Evolutionary conservation across 2,797 vertebrate genomes (phyloP), one percentile per base, ranked within the genome.

Genomic region (Manis crassicaudata): DNA sequence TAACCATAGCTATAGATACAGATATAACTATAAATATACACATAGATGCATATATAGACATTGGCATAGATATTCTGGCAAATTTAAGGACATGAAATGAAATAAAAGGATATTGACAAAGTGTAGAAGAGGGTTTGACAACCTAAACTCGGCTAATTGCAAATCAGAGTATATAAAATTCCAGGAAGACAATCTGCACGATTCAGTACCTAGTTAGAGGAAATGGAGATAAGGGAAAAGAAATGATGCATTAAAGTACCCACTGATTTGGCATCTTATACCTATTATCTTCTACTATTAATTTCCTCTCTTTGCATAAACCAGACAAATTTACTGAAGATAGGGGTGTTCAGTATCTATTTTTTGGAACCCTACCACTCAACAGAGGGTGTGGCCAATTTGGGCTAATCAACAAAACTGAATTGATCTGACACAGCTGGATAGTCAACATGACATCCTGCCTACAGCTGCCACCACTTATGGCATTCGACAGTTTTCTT

Each of bases 31-130:
- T 46, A 68, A 43, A 23, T 35, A 11, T 9, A 25, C 14, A 32
- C 2, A 27, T 2, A 86, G 20, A 54, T 25, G 89, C 1, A 56
- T 27, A 35, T 23, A 80, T 4, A 75, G 20, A 68, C 18, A 94
- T 79, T 88, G 12, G 83, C 20, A 63, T 46, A 46, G 6, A 35
- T 43, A 40, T 46, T 7, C 1, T 27, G 10, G 20, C 8, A 90
- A 95, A 81, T 77, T 60, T 60, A 91, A 88, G 40, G 6, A 16
- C 62, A 95, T 70, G 29, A 81, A 73, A 63, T 77, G 29, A 92
- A 93, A 40, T 12, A 56, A 13, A 37, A 77, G 11, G 12, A 23
- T 72, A 68, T 23, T 43, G 2, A 37, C n/a, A 35, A 20, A 73
- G 4, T 18, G 2, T 46, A 56, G 32, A 89, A 91, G 18, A 86